Evolutionary conservation across 2,797 vertebrate genomes (phyloP), one percentile per base, ranked within the genome.

Genomic region (Micrastur ruficollis): DNA sequence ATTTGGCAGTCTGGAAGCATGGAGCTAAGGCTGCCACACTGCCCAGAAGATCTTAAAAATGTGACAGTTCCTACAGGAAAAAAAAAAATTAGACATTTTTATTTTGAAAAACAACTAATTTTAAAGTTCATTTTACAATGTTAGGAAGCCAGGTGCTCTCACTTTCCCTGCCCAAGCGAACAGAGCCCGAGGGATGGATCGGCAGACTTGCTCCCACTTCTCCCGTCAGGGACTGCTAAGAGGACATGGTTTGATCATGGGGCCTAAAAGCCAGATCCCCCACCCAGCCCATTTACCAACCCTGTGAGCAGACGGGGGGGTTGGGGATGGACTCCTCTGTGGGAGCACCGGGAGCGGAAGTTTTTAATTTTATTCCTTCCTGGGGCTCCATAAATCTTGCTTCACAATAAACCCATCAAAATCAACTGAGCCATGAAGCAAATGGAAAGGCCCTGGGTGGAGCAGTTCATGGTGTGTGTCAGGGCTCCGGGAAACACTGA

Each of bases 351-450:
- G 32, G 58, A 92, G 67, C 27, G 75, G 93, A 97, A 96, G 93
- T 91, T 93, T 92, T 95, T 70, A 20, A 86, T 92, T 95, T 93
- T 81, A 93, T 90, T 95, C 88, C 85, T 92, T 95, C 94, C 93
- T 83, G 50, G 31, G 75, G 73, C 63, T 87, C 93, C 86, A 86
- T 95, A 96, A 96, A 97, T 96, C 92, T 32, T 32, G 14, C 75
- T 91, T 90, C 81, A 93, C 90, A 96, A 94, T 94, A 95, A 96
- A 93, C n/a, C 73, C 80, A 95, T 78, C 91, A 76, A 96, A 97
- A 96, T 94, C 68, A 95, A 91, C 81, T 71, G 65, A 96, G 88
- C 92, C 97, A 93, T 63, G 92, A 97, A 97, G 85, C 81, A 88
- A 95, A 95, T 72, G 89, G 86, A 34, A 86, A 74, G 72, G 68